Conservation (phyloP, 2,113 vertebrate genomes). For the Callipepla squamata region DNA sequence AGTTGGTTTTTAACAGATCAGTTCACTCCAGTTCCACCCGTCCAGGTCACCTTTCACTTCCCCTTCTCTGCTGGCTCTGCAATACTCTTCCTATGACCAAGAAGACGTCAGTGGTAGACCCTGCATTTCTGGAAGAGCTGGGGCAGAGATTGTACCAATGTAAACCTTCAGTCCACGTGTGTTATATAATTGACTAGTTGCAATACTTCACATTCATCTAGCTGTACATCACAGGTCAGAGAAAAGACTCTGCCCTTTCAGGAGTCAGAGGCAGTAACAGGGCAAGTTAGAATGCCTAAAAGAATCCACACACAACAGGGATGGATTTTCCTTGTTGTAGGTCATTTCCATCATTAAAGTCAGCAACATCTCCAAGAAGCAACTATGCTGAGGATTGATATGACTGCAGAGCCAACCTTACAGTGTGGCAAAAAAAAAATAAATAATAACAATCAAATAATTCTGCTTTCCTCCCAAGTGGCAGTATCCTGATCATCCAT, state of each 20-base stretch:
- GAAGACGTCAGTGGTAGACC: not conserved
- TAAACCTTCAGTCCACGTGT: not conserved
- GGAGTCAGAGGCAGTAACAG: not conserved
- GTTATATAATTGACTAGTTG: not conserved
- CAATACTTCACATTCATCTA: not conserved
- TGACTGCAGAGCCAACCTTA: not conserved
- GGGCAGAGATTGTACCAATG: not conserved
- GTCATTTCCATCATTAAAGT: not conserved
- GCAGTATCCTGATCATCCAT: not conserved
- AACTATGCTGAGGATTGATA: not conserved
- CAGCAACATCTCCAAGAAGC: not conserved
- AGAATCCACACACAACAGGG: not conserved
- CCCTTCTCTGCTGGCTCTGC: not conserved
- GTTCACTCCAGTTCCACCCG: not conserved
- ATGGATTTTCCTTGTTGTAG: not conserved
- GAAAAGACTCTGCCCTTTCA: not conserved
- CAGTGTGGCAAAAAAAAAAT: not conserved
- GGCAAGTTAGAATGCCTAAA: not conserved
- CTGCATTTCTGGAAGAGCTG: not conserved
- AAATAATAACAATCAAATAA: not conserved
- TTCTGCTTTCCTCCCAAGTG: not conserved
- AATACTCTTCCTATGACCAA: no score
- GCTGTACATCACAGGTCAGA: not conserved
- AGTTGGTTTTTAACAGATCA: not conserved
- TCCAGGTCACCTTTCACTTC: not conserved